Evolutionary conservation across 2,113 vertebrate genomes (phyloP).

Genomic region (Mus pahari): DNA sequence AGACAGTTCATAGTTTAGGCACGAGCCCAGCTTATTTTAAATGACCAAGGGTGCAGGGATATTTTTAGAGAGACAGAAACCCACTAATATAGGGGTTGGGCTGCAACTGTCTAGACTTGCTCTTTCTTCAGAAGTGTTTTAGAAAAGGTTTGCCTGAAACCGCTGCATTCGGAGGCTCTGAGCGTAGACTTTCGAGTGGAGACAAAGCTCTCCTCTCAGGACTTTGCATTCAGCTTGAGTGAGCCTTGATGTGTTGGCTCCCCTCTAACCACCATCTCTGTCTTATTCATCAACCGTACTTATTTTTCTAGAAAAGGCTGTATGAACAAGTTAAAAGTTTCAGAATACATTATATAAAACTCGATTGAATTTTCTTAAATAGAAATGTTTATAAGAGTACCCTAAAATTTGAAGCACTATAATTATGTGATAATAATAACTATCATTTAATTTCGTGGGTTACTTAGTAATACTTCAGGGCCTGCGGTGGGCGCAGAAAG

Average conservation of each 20-base stretch:
- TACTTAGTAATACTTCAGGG: conserved; percentile 20
- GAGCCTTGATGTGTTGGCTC: not conserved
- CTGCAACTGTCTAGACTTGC: conserved; percentile 63
- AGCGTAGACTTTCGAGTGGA: not conserved
- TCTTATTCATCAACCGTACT: not conserved
- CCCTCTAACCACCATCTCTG: not conserved
- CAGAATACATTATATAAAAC: not conserved
- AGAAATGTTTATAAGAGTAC: conserved; percentile 13
- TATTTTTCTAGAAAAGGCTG: not conserved
- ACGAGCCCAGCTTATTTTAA: conserved; percentile 62
- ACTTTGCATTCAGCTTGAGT: not conserved
- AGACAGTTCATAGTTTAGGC: conserved; percentile 48
- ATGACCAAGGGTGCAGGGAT: conserved; percentile 48
- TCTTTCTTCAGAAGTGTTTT: conserved; percentile 62
- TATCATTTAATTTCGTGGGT: conserved; percentile 12
- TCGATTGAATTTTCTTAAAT: not conserved
- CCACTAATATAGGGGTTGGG: not conserved
- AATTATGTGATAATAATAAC: not conserved
- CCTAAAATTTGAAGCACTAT: conserved; percentile 40
- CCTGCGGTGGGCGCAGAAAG: conserved; percentile 42
- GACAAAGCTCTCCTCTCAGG: not conserved
- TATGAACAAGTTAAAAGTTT: not conserved
- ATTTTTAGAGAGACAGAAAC: conserved; percentile 72
- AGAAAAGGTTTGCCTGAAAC: not conserved
- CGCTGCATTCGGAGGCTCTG: not conserved